These are phyloP conservation scores for Sinopyrophorus schimmeli DNA, from an alignment of 2,888 invertebrate genomes.

Conservation along the genomic window DNA sequence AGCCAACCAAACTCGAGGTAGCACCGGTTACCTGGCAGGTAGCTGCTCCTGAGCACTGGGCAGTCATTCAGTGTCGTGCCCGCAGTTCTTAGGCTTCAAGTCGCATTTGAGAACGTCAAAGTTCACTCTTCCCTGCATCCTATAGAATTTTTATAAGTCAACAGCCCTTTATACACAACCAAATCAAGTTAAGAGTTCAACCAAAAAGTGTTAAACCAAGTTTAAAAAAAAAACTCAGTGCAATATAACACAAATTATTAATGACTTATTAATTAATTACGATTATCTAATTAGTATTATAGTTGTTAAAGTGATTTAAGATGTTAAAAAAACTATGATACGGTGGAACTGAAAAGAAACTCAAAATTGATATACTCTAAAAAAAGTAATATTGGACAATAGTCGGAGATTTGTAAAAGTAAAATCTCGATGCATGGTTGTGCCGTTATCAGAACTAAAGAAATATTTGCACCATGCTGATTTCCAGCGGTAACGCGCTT, in stretches of 20 bases:
- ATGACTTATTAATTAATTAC: too few relatives aligned
- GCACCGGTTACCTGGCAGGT: conserved; percentile 54
- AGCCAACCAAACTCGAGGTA: conserved; percentile 55
- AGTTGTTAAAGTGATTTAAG: too few relatives aligned
- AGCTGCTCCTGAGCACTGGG: conserved; percentile 48
- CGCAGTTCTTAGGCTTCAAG: conserved; percentile 54
- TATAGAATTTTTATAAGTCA: conserved; percentile 7
- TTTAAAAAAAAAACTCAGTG: too few relatives aligned
- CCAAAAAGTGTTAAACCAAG: too few relatives aligned
- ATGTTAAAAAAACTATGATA: too few relatives aligned
- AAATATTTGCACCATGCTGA: conserved; percentile 60
- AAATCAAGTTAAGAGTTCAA: too few relatives aligned
- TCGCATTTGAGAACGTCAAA: conserved; percentile 29
- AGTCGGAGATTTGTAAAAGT: too few relatives aligned
- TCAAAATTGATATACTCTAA: too few relatives aligned
- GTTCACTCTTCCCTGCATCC: conserved; percentile 8
- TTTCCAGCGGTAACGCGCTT: conserved; percentile 65
- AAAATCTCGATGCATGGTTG: conserved; percentile 18
- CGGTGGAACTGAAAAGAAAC: too few relatives aligned
- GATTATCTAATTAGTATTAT: too few relatives aligned
- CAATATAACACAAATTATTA: too few relatives aligned
- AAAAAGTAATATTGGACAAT: too few relatives aligned
- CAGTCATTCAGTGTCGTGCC: conserved; percentile 57
- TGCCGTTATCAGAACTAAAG: background rate
- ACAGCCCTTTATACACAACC: background rate